These are phyloP conservation scores for Tokudaia tokunoshimensis DNA, from an alignment of 2,797 vertebrate species.

Conservation along the genomic window DNA sequence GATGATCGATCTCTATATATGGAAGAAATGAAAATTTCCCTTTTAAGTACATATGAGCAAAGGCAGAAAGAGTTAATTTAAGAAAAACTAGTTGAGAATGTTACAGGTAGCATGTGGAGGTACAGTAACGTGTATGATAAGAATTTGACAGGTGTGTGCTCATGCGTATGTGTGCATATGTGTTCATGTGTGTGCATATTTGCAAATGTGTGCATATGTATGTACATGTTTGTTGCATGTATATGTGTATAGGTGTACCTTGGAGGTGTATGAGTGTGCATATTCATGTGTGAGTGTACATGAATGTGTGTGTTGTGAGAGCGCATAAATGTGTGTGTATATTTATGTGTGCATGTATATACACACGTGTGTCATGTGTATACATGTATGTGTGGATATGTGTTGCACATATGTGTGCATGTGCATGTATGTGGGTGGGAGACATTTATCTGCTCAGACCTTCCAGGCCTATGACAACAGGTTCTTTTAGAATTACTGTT, in stretches of 20 bases:
- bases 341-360: neutral
- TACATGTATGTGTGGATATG: neutral
- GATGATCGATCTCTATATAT: slow-evolving; percentile 43
- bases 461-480: neutral
- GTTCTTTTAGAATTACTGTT: neutral
- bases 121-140: neutral
- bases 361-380: neutral
- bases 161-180: neutral
- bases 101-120: neutral
- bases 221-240: neutral
- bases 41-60: slow-evolving; percentile 19
- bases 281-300: neutral
- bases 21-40: slow-evolving; percentile 5
- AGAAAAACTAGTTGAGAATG: slow-evolving; percentile 24
- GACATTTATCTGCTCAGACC: neutral
- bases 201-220: neutral
- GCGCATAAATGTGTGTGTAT: neutral
- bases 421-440: neutral
- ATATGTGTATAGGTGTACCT: neutral
- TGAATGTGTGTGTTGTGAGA: neutral
- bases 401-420: neutral
- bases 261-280: neutral
- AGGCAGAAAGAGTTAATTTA: slow-evolving; percentile 38
- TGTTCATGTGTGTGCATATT: neutral
- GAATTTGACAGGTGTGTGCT: neutral